These are phyloP conservation scores for Caretta caretta DNA, from an alignment of 2,113 vertebrate species.

Conservation along the genomic window DNA sequence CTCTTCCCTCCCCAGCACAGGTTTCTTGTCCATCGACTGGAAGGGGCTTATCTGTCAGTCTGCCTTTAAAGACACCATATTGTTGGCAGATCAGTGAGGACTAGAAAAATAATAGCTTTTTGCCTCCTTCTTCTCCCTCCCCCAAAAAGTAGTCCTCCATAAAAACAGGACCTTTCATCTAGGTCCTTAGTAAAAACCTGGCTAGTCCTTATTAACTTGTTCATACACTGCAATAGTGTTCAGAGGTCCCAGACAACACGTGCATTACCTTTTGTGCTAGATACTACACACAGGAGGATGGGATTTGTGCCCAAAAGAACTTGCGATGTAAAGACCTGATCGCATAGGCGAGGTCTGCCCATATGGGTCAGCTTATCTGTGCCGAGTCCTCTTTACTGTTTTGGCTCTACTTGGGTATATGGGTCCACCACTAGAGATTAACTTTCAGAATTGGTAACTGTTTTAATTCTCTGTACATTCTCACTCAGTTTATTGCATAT, in stretches of 20 bases:
- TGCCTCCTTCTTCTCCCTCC: neutral
- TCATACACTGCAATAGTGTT: neutral
- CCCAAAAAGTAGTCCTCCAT: neutral
- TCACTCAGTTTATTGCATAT: neutral
- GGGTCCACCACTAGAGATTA: neutral
- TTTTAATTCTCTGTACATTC: rapidly evolving
- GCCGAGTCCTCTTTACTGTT: neutral
- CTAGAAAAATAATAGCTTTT: neutral
- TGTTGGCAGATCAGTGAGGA: neutral
- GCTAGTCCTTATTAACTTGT: neutral
- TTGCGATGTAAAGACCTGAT: neutral
- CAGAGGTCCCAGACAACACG: neutral
- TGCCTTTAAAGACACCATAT: neutral
- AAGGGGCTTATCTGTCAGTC: neutral
- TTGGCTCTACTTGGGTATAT: neutral
- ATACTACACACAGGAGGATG: neutral
- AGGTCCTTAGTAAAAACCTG: neutral
- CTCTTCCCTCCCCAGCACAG: neutral
- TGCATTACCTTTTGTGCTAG: neutral
- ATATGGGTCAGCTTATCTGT: neutral
- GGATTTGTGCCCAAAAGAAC: neutral
- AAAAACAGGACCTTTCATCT: neutral
- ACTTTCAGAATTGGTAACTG: neutral
- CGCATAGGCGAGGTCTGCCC: neutral
- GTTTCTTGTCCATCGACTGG: neutral